Evolutionary conservation across 2,888 invertebrate genomes (phyloP).

Genomic region (Eupsilia transversa): DNA sequence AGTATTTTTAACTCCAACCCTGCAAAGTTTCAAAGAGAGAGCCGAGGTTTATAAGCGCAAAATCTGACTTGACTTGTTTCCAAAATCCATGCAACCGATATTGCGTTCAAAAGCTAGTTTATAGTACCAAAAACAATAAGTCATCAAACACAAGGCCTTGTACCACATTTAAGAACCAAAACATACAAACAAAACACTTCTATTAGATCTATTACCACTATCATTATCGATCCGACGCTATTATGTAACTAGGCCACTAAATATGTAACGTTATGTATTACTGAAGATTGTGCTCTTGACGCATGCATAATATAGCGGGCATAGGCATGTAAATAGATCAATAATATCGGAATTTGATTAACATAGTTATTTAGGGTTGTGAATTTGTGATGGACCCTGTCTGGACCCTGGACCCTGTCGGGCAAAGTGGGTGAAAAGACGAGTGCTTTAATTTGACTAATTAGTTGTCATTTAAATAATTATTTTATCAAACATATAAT

Average conservation of each 20-base stretch:
- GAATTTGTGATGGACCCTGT: too few species aligned
- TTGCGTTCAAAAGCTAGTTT: background rate
- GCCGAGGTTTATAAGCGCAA: background rate
- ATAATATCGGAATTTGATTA: background rate
- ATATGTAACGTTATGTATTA: slow-evolving; percentile 27
- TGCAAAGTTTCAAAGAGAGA: background rate
- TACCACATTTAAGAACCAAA: slow-evolving; percentile 26
- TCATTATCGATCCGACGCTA: slow-evolving; percentile 44
- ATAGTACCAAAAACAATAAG: background rate
- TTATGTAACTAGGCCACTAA: slow-evolving; percentile 50
- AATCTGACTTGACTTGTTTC: background rate
- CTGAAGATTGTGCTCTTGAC: slow-evolving; percentile 12
- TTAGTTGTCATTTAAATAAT: too few species aligned
- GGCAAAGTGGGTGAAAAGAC: too few species aligned
- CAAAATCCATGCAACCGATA: background rate
- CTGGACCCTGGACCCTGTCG: too few species aligned
- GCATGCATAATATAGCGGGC: slow-evolving; percentile 27
- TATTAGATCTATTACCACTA: slow-evolving; percentile 37
- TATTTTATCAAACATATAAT: too few species aligned
- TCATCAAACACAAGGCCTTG: slow-evolving; percentile 34
- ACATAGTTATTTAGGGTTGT: background rate
- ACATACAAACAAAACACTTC: slow-evolving; percentile 28
- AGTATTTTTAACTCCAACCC: background rate
- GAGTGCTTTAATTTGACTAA: too few species aligned
- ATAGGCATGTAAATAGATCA: slow-evolving; percentile 11